A percentile compares a stretch with the other conserved stretches of the same genome.
Conservation (phyloP, 2,888 invertebrate species). For the Maniola hyperantus region DNA sequence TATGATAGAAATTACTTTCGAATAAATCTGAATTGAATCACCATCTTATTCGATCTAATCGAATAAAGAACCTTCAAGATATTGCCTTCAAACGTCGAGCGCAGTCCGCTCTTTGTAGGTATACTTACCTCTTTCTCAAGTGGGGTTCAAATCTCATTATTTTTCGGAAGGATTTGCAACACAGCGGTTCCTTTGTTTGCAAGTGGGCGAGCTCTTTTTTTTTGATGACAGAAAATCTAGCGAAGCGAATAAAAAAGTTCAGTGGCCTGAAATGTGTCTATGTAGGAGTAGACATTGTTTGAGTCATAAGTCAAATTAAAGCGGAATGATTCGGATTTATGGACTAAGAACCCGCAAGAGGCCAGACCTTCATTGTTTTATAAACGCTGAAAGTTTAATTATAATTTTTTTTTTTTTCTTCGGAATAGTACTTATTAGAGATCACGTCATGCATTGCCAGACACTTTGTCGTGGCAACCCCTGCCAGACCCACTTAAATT, state of each 20-base stretch:
- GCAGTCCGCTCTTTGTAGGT: constrained; percentile 34
- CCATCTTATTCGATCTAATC: constrained; percentile 6
- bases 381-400: no score
- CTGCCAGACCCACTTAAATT: no score
- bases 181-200: constrained; percentile 56
- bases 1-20: constrained; percentile 11
- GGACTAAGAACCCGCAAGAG: no score
- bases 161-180: constrained; percentile 65
- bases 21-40: constrained; percentile 9
- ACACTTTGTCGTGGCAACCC: no score
- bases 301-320: no score
- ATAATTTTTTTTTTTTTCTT: no score
- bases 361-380: no score
- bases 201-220: constrained; percentile 44
- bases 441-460: no score
- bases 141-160: constrained; percentile 68
- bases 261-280: no score
- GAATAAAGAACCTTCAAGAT: constrained; percentile 25
- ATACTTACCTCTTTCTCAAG: constrained; percentile 54
- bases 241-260: constrained; percentile 19
- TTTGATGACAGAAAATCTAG: constrained; percentile 35
- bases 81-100: constrained; percentile 31
- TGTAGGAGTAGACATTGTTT: no score
- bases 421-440: no score
- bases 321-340: no score